These are phyloP conservation scores for Corvus cornix DNA, from an alignment of 2,113 vertebrate genomes.

Conservation along the genomic window DNA sequence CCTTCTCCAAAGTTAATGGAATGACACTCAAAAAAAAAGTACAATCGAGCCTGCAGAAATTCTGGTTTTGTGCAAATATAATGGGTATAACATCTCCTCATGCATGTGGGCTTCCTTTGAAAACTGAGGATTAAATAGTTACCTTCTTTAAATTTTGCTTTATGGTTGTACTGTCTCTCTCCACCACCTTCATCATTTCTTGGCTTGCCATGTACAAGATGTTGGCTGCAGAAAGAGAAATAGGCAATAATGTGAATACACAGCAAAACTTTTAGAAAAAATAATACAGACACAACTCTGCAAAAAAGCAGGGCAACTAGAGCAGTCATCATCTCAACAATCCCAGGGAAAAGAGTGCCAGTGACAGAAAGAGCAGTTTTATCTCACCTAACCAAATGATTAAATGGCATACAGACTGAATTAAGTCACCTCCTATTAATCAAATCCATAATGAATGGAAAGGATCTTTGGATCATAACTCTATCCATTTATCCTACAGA, in stretches of 20 bases:
- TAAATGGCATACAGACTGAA: not conserved
- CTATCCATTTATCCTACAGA: not conserved
- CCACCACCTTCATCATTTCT: slow-evolving; percentile 87
- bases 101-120: not conserved
- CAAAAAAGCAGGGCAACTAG: not conserved
- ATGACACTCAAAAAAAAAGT: not conserved
- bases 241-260: not conserved
- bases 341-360: not conserved
- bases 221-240: slow-evolving; percentile 79
- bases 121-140: slow-evolving; percentile 38
- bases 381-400: not conserved
- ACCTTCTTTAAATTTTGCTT: slow-evolving; percentile 89
- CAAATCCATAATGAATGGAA: not conserved
- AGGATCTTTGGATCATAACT: not conserved
- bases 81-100: not conserved
- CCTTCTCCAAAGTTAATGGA: not conserved
- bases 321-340: not conserved
- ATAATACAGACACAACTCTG: not conserved
- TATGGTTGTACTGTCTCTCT: slow-evolving; percentile 86
- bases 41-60: not conserved
- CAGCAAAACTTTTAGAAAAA: not conserved
- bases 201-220: slow-evolving; percentile 89
- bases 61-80: not conserved
- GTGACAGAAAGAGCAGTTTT: not conserved
- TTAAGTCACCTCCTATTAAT: not conserved